Evolutionary conservation across 2,113 vertebrate genomes (phyloP).

Genomic region (Cacatua alba): DNA sequence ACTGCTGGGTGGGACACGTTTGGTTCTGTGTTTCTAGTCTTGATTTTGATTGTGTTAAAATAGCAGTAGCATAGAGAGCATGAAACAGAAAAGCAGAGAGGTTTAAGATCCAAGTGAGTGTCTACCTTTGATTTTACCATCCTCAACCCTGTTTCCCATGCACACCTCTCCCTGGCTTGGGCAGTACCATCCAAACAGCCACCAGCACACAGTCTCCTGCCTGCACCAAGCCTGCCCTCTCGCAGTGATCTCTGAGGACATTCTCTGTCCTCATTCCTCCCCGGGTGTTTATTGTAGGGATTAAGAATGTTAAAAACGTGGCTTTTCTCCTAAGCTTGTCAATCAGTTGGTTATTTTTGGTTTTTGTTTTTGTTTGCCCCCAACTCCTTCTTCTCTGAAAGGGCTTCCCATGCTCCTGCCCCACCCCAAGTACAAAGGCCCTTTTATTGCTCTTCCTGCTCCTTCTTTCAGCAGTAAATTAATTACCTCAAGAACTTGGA

Average conservation of each 20-base stretch:
- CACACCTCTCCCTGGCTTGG: background rate
- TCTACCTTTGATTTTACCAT: background rate
- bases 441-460: slow-evolving; percentile 54
- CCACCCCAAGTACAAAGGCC: slow-evolving; percentile 44
- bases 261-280: background rate
- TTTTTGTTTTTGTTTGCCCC: slow-evolving; percentile 51
- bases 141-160: background rate
- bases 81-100: background rate
- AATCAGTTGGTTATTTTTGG: slow-evolving; percentile 49
- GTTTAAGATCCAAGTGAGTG: background rate
- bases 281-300: slow-evolving; percentile 6
- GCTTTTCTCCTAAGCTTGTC: slow-evolving; percentile 47
- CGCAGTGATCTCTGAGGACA: background rate
- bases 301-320: slow-evolving; percentile 57
- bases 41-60: background rate
- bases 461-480: slow-evolving; percentile 45
- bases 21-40: background rate
- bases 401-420: slow-evolving; percentile 28
- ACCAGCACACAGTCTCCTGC: background rate
- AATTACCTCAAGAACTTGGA: slow-evolving; percentile 49
- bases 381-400: background rate
- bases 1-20: fast-evolving
- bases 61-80: background rate
- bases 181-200: background rate
- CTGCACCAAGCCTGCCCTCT: background rate